Evolutionary conservation across 37 sponge, comb jelly and placozoan species (phyloP).

Genomic region (Spongia lamella): DNA sequence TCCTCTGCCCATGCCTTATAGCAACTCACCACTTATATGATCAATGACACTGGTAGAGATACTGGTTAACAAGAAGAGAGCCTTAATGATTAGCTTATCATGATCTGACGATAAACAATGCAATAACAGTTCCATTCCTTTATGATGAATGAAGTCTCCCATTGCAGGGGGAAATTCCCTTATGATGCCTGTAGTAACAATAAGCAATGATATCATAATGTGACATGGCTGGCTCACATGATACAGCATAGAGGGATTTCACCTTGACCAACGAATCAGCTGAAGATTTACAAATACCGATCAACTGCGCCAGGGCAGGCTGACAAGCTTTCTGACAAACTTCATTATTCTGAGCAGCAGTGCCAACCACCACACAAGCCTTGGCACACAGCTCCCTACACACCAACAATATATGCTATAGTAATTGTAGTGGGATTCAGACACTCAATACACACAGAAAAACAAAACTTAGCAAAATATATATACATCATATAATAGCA

Average conservation of each 20-base stretch:
- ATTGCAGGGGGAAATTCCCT: no score
- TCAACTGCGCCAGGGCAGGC: constrained; percentile 17
- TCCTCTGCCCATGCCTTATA: no score
- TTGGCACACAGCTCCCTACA: neutral
- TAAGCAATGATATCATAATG: no score
- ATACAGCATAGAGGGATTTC: constrained; percentile 59
- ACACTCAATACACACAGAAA: neutral
- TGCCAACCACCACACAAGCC: constrained; percentile 57
- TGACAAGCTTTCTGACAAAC: constrained; percentile 40
- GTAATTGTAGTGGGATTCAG: neutral
- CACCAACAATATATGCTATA: neutral
- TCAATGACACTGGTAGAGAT: no score
- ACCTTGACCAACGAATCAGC: neutral
- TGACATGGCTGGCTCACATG: constrained; percentile 31
- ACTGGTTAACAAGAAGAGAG: no score
- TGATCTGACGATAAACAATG: no score
- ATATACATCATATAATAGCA: neutral
- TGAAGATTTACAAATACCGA: neutral
- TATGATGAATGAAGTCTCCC: no score
- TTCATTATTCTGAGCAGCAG: constrained; percentile 59
- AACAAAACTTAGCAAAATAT: neutral
- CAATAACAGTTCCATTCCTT: no score
- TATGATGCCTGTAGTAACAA: no score
- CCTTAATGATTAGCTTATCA: no score
- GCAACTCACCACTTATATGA: no score